Evolutionary conservation across 2,113 vertebrate genomes (phyloP), one percentile per base, ranked within the genome.

Genomic region (Eleginops maclovinus): DNA sequence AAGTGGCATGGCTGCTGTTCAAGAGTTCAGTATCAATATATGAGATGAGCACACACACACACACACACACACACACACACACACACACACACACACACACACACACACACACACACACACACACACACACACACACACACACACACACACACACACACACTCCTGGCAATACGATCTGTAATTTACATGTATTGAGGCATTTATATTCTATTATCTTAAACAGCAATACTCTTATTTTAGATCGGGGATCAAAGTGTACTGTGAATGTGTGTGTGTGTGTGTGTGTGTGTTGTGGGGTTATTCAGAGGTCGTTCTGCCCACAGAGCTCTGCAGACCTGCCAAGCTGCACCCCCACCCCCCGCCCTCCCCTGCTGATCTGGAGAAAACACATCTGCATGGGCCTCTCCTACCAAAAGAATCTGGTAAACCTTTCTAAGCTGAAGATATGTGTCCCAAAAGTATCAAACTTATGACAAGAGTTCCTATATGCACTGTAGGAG

Each of bases 21-120:
- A 87, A 75, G 60, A 82, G 83, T 90, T 86, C 81, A 84, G 51
- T 60, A 47, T 84, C 75, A 77, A 64, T 89, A 74, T 76, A 69
- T 86, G 22, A 76, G 74, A 71, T 63, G 78, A 78, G 28, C 22
- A 8, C 24, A 53, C 58, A 19, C 12, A 19, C 63, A 67, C 47
- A 54, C 54, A 75, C 10, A 44, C 16, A 44, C 40, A n/a, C 47
- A 62, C 31, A 51, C 47, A 28, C 21, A 51, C 54, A 46, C 24
- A 36, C 62, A 72, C 44, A 54, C 28, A 51, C 61, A 46, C n/a
- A 36, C 53, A 72, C 31, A 46, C 49, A n/a, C 51, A 71, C 24
- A 31, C 50, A n/a, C 36, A 47, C 63, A 66, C 63, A 54, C 13
- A 28, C 12, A 13, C 11, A 15, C 14, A 16, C 60, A 62, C 22